Percentiles rank a stretch among this genome's conserved stretches.
phyloP scores from a whole-genome alignment of 2,797 vertebrate genomes.

The Eptatretus atami region DNA sequence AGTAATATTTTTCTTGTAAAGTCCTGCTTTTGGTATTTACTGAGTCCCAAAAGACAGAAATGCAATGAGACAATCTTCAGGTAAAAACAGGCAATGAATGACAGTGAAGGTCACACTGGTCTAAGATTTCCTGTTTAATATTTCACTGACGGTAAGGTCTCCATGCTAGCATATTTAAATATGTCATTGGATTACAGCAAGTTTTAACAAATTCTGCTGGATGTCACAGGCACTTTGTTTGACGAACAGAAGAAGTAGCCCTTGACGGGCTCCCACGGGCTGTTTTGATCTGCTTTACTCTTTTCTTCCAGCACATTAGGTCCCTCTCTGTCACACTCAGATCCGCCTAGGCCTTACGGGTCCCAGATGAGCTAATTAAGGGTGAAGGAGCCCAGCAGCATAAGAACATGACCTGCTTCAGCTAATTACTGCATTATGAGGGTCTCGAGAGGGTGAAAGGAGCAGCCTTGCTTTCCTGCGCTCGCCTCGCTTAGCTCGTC shows the following conservation, averaged over 20 bases:
- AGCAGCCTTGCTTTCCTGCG: no score
- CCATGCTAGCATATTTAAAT: slow-evolving; percentile 3
- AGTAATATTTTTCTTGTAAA: no score
- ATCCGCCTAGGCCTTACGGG: slow-evolving; percentile 5
- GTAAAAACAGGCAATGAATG: no score
- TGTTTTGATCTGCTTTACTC: slow-evolving; percentile 5
- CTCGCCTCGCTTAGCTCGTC: no score
- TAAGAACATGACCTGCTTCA: slow-evolving; percentile 1
- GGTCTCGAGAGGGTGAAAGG: not conserved
- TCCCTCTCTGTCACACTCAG: slow-evolving; percentile 5
- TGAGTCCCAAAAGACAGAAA: no score
- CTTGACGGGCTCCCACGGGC: slow-evolving; percentile 1
- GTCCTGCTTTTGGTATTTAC: no score
- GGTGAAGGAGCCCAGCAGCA: not conserved
- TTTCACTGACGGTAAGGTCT: not conserved
- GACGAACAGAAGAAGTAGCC: slow-evolving; percentile 1
- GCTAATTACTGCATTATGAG: slow-evolving; percentile 4
- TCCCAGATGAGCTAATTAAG: slow-evolving; percentile 5
- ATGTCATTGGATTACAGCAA: slow-evolving; percentile 2
- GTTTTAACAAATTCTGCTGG: slow-evolving; percentile 6
- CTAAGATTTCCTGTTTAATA: slow-evolving; percentile 1
- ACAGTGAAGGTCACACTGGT: not conserved
- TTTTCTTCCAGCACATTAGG: slow-evolving; percentile 4
- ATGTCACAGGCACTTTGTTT: slow-evolving; percentile 3
- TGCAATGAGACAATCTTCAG: no score